Evolutionary conservation across 64 coral and sea anemone species (phyloP).

Genomic region (Orbicella faveolata): DNA sequence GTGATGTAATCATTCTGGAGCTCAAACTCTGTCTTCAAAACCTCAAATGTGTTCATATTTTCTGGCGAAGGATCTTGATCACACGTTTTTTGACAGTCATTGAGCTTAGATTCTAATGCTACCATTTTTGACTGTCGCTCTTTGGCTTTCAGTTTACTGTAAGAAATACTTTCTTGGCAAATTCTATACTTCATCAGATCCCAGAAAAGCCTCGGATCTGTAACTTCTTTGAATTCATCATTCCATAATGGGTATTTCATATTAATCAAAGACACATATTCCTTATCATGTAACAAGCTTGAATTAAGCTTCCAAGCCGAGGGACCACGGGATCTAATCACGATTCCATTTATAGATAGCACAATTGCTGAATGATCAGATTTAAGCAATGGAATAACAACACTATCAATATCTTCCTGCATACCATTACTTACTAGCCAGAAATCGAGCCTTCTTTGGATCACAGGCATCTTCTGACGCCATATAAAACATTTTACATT

Average conservation of each 20-base stretch:
- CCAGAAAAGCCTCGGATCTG: too few species aligned
- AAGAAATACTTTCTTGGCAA: conserved; percentile 36
- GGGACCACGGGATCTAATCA: too few species aligned
- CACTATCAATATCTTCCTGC: conserved; percentile 16
- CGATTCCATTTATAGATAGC: too few species aligned
- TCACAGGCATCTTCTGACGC: too few species aligned
- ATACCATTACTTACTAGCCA: background rate
- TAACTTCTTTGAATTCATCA: too few species aligned
- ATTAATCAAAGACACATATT: background rate
- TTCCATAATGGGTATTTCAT: too few species aligned
- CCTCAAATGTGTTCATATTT: conserved; percentile 32
- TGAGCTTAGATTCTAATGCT: conserved; percentile 33
- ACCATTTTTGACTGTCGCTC: conserved; percentile 28
- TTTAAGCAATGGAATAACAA: conserved; percentile 26
- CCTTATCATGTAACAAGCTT: conserved; percentile 46
- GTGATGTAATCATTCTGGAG: conserved; percentile 45
- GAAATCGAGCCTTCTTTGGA: too few species aligned
- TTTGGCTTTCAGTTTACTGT: conserved; percentile 48
- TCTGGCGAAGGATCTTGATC: conserved; percentile 10
- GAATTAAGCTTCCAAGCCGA: conserved; percentile 50
- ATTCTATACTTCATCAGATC: conserved; percentile 58
- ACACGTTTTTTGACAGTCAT: conserved; percentile 37
- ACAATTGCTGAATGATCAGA: too few species aligned
- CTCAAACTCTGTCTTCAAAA: conserved; percentile 40
- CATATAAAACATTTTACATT: too few species aligned